Evolutionary conservation across 1,140 invertebrate species (phyloP), one percentile per base, ranked within the genome.

Genomic region (Lepidurus apus): DNA sequence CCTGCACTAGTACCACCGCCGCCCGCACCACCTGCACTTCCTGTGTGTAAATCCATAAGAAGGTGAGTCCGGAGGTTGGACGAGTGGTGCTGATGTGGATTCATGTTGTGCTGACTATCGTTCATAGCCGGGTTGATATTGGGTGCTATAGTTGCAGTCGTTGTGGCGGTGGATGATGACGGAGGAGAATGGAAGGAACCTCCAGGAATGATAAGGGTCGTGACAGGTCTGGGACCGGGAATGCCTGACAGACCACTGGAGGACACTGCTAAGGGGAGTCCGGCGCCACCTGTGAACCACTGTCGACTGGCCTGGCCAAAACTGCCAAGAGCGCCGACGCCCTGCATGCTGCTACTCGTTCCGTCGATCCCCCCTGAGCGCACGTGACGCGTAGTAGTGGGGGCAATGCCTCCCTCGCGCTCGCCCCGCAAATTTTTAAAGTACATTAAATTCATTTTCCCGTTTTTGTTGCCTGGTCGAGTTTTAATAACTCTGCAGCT

Each of bases 391-490:
- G 13, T 47, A 21, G 75, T 43, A 1, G 73, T 45, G 73, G 24
- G 17, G 26, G 65, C 42, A 24, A 79, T 43, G 43, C 78, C 78
- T 74, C 74, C 78, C 13, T 80, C 79, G 43, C 76, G 42, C 73
- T 80, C 79, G 7, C 79, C 76, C 47, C 79, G 76, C 76, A 80
- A 74, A 77, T 76, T 80, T 53, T 80, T 80, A 47, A 80, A 80
- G 73, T 80, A 80, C 79, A 80, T 80, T 42, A 80, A 78, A 80
- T 80, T 80, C 79, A 80, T 80, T 42, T 43, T 53, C 43, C 13
- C 43, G 43, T 45, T 74, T 21, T n/a, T 78, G 26, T 21, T 34
- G n/a, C n/a, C 42, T 5, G 0, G 0, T 42, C 78, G 34, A 21
- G 17, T 65, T 7, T 21, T 65, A 13, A 34, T 34, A 34, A 34